Evolutionary conservation across 2,888 invertebrate genomes (phyloP).

Genomic region (Parnassius glacialis): DNA sequence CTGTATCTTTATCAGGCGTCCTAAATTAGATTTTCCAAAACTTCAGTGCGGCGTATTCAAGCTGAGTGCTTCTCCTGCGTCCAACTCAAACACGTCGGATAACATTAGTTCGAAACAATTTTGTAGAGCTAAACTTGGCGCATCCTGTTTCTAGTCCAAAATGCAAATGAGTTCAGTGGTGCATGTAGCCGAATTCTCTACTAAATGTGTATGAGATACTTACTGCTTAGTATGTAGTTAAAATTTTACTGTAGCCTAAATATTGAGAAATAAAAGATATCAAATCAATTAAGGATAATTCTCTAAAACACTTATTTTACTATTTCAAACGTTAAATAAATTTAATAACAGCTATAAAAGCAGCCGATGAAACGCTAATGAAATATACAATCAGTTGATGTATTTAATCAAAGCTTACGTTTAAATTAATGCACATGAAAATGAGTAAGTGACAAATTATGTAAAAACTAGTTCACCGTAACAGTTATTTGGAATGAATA

Average conservation of each 20-base stretch:
- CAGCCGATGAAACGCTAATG: too few species aligned
- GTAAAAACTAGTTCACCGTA: neutral
- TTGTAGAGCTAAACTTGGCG: conserved; percentile 42
- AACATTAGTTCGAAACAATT: conserved; percentile 65
- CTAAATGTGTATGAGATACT: conserved; percentile 33
- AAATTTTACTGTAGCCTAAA: conserved; percentile 8
- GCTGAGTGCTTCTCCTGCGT: conserved; percentile 30
- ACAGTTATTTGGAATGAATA: too few species aligned
- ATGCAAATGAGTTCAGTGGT: conserved; percentile 63
- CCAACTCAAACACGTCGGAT: conserved; percentile 55
- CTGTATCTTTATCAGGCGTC: neutral
- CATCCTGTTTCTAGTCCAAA: conserved; percentile 52
- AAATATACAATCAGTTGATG: too few species aligned
- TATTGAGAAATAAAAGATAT: too few species aligned
- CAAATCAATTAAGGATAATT: too few species aligned
- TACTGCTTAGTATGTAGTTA: conserved; percentile 26
- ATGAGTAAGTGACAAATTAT: neutral
- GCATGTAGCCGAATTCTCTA: conserved; percentile 50
- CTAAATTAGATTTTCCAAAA: conserved; percentile 31
- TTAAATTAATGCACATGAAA: too few species aligned
- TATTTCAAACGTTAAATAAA: too few species aligned
- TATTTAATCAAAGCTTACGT: too few species aligned
- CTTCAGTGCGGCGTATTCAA: conserved; percentile 39
- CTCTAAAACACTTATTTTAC: too few species aligned
- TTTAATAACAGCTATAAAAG: too few species aligned